Percentiles rank a stretch among this genome's conserved stretches.
Conservation (phyloP, 64 coral and sea anemone species). For the Porites australiensis region DNA sequence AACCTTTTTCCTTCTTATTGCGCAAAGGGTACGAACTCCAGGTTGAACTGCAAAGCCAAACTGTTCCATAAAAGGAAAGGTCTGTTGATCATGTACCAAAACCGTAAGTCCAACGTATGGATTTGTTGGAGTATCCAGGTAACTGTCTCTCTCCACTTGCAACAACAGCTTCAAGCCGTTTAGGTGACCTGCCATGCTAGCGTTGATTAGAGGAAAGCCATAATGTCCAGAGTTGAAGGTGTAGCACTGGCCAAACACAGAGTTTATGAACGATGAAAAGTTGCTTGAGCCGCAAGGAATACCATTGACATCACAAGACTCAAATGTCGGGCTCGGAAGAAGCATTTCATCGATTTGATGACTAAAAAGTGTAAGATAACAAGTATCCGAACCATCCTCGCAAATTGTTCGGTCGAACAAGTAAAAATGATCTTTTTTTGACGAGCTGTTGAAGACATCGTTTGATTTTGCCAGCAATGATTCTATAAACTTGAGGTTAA, state of each 20-base stretch:
- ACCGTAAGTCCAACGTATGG: slow-evolving; percentile 43
- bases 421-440: too few relatives aligned
- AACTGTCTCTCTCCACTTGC: slow-evolving; percentile 27
- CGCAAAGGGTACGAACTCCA: slow-evolving; percentile 38
- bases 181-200: background rate
- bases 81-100: slow-evolving; percentile 35
- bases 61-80: slow-evolving; percentile 27
- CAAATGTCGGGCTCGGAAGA: background rate
- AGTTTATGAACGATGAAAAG: background rate
- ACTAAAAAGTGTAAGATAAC: background rate
- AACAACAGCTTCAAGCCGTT: slow-evolving; percentile 28
- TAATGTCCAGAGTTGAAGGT: slow-evolving; percentile 36
- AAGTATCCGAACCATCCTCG: too few relatives aligned
- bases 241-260: background rate
- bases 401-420: background rate
- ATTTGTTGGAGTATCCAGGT: background rate
- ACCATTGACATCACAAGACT: background rate
- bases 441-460: background rate
- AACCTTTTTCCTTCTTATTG: slow-evolving; percentile 31
- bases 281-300: background rate
- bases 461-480: background rate
- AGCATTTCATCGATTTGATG: slow-evolving; percentile 43
- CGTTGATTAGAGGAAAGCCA: background rate
- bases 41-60: slow-evolving; percentile 21
- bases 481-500: background rate